phyloP scores from a whole-genome alignment of 2,888 invertebrate genomes.

The Dromius quadrimaculatus region DNA sequence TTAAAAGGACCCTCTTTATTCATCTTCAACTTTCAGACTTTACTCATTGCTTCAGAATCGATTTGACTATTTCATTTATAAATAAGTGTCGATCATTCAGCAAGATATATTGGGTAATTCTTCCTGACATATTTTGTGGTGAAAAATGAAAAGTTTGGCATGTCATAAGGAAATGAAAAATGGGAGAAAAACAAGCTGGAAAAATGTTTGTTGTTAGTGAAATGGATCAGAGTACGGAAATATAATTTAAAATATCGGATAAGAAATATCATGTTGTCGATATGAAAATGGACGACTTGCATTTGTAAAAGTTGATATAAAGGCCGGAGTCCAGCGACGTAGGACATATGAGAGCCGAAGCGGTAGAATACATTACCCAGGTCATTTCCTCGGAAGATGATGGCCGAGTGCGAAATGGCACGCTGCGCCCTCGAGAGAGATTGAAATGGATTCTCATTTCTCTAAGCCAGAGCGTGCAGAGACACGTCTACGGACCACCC shows the following conservation, averaged over 20 bases:
- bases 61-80: too few species aligned
- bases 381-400: slow-evolving; percentile 59
- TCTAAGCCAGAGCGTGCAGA: slow-evolving; percentile 52
- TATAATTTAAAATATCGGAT: slow-evolving; percentile 29
- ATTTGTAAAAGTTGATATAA: slow-evolving; percentile 33
- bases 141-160: too few species aligned
- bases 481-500: slow-evolving; percentile 59
- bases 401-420: slow-evolving; percentile 54
- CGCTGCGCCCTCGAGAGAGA: slow-evolving; percentile 58
- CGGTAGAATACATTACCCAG: slow-evolving; percentile 58
- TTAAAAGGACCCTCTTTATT: too few species aligned
- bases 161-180: not conserved
- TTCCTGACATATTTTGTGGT: too few species aligned
- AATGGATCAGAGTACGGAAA: slow-evolving; percentile 9
- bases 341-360: slow-evolving; percentile 35
- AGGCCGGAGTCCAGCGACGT: not conserved
- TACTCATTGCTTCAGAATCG: too few species aligned
- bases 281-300: slow-evolving; percentile 22
- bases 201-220: slow-evolving; percentile 20
- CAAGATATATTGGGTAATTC: too few species aligned
- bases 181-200: too few species aligned
- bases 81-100: too few species aligned
- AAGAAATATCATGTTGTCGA: slow-evolving; percentile 23
- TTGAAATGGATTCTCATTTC: slow-evolving; percentile 61
- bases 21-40: too few species aligned